Evolutionary conservation across 2,113 vertebrate species (phyloP).

Genomic region (Butorides virescens): DNA sequence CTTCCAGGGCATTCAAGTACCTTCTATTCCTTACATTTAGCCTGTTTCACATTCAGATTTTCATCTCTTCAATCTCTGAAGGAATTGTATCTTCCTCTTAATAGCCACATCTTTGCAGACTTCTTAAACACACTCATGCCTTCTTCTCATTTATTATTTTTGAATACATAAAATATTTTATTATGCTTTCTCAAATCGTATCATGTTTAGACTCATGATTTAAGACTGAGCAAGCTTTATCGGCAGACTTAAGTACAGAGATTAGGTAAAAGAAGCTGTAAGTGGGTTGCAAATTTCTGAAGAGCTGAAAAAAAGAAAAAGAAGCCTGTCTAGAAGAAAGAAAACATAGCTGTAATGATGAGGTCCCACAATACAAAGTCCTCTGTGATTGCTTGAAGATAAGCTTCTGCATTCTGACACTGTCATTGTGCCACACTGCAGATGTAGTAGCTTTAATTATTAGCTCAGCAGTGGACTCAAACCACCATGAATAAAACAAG

Average conservation of each 20-base stretch:
- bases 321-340: neutral
- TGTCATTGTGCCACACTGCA: neutral
- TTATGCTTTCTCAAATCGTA: neutral
- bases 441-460: neutral
- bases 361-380: neutral
- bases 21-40: neutral
- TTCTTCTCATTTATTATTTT: neutral
- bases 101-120: neutral
- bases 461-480: neutral
- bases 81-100: neutral
- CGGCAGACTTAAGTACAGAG: neutral
- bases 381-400: neutral
- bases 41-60: neutral
- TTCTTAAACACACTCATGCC: neutral
- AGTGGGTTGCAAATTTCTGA: neutral
- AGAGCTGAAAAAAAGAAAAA: neutral
- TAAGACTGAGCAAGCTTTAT: neutral
- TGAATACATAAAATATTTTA: neutral
- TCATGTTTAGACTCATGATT: neutral
- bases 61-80: neutral
- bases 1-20: neutral
- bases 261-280: neutral
- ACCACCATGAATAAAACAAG: neutral
- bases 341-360: neutral
- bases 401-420: neutral